A percentile compares a stretch with the other conserved stretches of the same genome.
phyloP scores from a whole-genome alignment of 2,888 invertebrate genomes.

The Eristalis arbustorum region DNA sequence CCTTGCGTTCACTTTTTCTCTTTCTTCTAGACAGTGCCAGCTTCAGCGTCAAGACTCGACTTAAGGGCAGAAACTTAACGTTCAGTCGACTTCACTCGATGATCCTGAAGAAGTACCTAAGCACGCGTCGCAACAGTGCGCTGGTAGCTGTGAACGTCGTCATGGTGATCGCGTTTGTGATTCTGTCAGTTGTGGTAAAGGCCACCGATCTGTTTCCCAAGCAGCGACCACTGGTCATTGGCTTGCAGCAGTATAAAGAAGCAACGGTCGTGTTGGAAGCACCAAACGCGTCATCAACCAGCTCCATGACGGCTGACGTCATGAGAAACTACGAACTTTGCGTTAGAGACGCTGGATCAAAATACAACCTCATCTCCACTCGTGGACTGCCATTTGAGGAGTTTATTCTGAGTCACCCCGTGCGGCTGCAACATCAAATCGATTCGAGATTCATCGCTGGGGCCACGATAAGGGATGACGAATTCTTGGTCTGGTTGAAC shows the following conservation, averaged over 20 bases:
- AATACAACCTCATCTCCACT: background rate
- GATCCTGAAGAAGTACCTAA: background rate
- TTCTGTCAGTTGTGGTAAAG: background rate
- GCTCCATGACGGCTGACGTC: background rate
- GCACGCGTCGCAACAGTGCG: background rate
- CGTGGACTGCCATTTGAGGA: background rate
- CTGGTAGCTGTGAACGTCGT: background rate
- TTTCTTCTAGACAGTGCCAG: background rate
- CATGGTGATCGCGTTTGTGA: background rate
- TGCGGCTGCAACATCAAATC: background rate
- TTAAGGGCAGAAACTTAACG: background rate
- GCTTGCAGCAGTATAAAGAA: background rate
- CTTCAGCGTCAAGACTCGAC: background rate
- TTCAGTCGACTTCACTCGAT: background rate
- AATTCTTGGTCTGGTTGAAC: constrained; percentile 84
- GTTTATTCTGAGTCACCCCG: background rate
- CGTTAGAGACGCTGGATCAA: background rate
- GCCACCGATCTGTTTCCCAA: background rate
- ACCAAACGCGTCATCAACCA: background rate
- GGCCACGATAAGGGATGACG: background rate
- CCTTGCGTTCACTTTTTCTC: background rate
- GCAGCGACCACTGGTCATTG: background rate
- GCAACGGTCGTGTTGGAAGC: background rate
- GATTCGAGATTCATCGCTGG: background rate
- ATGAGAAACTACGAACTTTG: background rate